Percentiles rank a stretch among this genome's conserved stretches.
Evolutionary conservation across 2,113 vertebrate genomes (phyloP).

Genomic region (Rhegmatorhina hoffmannsi): DNA sequence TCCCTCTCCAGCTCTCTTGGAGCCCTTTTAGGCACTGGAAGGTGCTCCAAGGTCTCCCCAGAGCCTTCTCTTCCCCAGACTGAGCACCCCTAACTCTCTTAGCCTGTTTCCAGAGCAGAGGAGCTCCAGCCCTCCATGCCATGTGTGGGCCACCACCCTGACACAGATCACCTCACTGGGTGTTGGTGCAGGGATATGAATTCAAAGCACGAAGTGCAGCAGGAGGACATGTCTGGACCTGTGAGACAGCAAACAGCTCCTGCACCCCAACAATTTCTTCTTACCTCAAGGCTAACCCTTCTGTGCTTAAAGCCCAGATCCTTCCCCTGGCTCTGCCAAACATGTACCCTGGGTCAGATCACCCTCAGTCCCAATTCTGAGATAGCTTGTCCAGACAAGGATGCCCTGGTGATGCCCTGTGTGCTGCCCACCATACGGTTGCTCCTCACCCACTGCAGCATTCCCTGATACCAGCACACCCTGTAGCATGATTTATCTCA

Average conservation of each 20-base stretch:
- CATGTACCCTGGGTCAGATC: not conserved
- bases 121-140: not conserved
- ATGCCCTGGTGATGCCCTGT: accelerated
- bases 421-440: not conserved
- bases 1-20: not conserved
- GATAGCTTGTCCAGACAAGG: not conserved
- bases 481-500: accelerated
- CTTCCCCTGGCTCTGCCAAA: not conserved
- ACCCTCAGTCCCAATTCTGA: not conserved
- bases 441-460: not conserved
- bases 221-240: not conserved
- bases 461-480: not conserved
- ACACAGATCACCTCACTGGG: accelerated
- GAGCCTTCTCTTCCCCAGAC: not conserved
- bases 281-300: not conserved
- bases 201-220: not conserved
- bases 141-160: accelerated
- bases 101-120: not conserved
- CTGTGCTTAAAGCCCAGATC: not conserved
- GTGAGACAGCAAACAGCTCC: not conserved
- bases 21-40: not conserved
- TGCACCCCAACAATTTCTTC: accelerated
- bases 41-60: not conserved
- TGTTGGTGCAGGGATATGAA: accelerated
- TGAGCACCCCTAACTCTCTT: not conserved